Evolutionary conservation across 2,888 invertebrate genomes (phyloP).

Genomic region (Bhutanitis thaidina): DNA sequence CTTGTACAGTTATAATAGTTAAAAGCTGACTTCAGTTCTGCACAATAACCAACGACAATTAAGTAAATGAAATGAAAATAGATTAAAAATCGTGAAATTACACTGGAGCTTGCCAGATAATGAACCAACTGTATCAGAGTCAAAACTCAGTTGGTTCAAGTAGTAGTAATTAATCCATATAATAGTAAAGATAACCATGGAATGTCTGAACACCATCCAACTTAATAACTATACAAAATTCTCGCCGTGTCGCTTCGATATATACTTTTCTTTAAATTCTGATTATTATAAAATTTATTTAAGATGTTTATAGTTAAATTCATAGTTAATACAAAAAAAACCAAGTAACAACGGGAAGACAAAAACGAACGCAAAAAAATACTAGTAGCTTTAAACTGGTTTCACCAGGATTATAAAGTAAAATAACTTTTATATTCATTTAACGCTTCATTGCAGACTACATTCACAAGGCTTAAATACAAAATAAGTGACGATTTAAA

Average conservation of each 20-base stretch:
- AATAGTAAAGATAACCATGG: slow-evolving; percentile 16
- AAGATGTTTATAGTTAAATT: slow-evolving; percentile 4
- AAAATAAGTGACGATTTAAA: too few relatives aligned
- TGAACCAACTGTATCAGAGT: neutral
- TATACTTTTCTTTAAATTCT: neutral
- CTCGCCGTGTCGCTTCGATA: neutral
- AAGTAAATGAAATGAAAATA: too few relatives aligned
- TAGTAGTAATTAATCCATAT: slow-evolving; percentile 1
- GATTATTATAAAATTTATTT: too few relatives aligned
- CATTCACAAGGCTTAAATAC: too few relatives aligned
- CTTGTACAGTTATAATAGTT: neutral
- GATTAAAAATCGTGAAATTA: too few relatives aligned
- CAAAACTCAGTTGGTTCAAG: neutral
- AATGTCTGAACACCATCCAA: slow-evolving; percentile 19
- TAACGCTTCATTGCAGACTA: too few relatives aligned
- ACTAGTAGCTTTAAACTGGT: neutral
- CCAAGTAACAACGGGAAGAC: slow-evolving; percentile 18
- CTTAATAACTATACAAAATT: slow-evolving; percentile 8
- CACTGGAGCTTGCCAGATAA: neutral
- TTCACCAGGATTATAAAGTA: too few relatives aligned
- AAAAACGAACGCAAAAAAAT: slow-evolving; percentile 7
- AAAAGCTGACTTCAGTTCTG: too few relatives aligned
- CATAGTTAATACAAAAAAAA: slow-evolving; percentile 1
- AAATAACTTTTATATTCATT: too few relatives aligned
- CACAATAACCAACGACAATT: too few relatives aligned